Evolutionary conservation across 1,140 invertebrate species (phyloP).

Genomic region (Ips typographus): DNA sequence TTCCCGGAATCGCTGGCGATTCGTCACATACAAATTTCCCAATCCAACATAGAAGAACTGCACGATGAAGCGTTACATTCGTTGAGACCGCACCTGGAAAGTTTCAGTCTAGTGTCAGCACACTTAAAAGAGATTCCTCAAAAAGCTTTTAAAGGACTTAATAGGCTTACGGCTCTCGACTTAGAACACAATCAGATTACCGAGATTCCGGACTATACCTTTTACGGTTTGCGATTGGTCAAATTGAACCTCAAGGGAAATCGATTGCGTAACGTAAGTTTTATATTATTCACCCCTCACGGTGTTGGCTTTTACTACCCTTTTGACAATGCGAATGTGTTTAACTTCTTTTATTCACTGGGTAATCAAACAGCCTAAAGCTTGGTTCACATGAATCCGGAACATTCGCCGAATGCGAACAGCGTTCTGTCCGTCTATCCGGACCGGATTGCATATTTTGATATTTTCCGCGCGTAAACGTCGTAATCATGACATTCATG

Average conservation of each 20-base stretch:
- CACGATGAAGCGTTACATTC: constrained; percentile 72
- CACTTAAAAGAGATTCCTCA: constrained; percentile 79
- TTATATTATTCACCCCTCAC: neutral
- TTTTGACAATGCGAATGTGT: too few species aligned
- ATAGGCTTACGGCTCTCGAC: constrained; percentile 73
- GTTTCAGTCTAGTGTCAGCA: constrained; percentile 77
- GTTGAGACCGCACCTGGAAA: constrained; percentile 74
- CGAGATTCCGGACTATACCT: constrained; percentile 81
- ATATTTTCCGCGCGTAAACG: too few species aligned
- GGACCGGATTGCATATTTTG: too few species aligned
- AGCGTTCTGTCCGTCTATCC: too few species aligned
- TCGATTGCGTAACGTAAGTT: constrained; percentile 61
- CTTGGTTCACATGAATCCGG: too few species aligned
- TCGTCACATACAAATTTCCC: constrained; percentile 79
- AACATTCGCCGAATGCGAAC: too few species aligned
- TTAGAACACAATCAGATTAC: constrained; percentile 84
- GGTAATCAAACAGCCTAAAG: too few species aligned
- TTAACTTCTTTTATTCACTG: too few species aligned
- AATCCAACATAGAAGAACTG: constrained; percentile 74
- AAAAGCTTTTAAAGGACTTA: constrained; percentile 72
- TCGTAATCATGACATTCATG: too few species aligned
- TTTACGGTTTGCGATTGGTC: constrained; percentile 78
- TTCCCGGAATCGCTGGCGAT: constrained; percentile 73
- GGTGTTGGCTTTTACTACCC: too few species aligned
- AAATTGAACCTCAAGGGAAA: constrained; percentile 86